Base-by-base conservation (phyloP, 2,888 invertebrate genomes). In the Phortica okadai region DNA sequence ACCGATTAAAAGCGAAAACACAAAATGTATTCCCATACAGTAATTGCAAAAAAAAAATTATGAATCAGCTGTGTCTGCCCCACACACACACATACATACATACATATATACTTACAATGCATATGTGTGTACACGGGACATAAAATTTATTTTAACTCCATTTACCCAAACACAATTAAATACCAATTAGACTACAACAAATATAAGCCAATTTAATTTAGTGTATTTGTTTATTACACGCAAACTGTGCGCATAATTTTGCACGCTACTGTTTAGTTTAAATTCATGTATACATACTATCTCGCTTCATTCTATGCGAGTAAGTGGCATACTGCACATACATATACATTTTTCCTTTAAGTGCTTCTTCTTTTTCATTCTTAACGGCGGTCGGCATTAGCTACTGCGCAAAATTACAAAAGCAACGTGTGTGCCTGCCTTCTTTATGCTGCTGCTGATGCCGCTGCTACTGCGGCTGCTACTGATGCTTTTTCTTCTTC, bases 351-450 rank as follows among this genome's bases (percentile, higher is more conserved):
- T 21, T 21, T 21, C 21, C 21, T 21, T 21, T 21, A 21, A 21
- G 21, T 21, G 21, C 21, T 21, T 21, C 21, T 21, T 21, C 21
- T 21, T 21, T 21, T 21, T 21, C 21, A 21, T 21, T 21, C 21
- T 21, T 21, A 21, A 21, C 21, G 21, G 21, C 21, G 21, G 21
- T 21, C 21, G 21, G 21, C 21, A 21, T 41, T 41, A 66, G 66
- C 66, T 69, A 45, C 44, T 41, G 69, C 69, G 69, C 69, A 69
- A 69, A 69, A 69, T 69, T 69, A 5, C 45, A 69, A 69, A 69
- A 69, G 45, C 45, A 69, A 45, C 6, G 21, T 21, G 21, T 21
- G 21, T 21, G 21, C 21, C 56, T 56, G 6, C 14, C n/a, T 56
- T 56, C n/a, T 6, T 7, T 7, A 2, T 14, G 56, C 14, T 11